A percentile compares a stretch with the other conserved stretches of the same genome.
Evolutionary conservation across 2,888 invertebrate genomes (phyloP).

Genomic region (Lepas anatifera): DNA sequence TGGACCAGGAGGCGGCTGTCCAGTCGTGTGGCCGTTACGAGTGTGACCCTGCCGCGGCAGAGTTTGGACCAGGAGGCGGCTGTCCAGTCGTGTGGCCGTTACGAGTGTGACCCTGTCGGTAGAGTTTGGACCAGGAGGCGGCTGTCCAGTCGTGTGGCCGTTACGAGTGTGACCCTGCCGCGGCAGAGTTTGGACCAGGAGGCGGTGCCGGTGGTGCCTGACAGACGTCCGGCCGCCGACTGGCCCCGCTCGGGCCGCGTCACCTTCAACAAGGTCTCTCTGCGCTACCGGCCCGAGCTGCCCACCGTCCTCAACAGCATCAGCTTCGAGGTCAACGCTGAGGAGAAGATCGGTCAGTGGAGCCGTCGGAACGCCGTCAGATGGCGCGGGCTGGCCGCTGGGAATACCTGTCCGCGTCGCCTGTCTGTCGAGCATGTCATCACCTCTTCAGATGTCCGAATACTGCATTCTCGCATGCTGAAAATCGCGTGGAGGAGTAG

Average conservation of each 20-base stretch:
- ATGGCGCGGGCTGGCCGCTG: too few relatives aligned
- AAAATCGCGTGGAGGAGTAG: too few relatives aligned
- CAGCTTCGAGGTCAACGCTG: conserved; percentile 41
- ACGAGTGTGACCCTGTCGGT: too few relatives aligned
- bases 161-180: too few relatives aligned
- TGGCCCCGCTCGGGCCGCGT: conserved; percentile 37
- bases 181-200: conserved; percentile 32
- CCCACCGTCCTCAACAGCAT: conserved; percentile 42
- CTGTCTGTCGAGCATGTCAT: too few relatives aligned
- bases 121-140: conserved; percentile 18
- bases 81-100: too few relatives aligned
- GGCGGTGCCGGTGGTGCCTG: conserved; percentile 29
- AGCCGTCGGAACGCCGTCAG: too few relatives aligned
- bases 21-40: too few relatives aligned
- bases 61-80: too few relatives aligned
- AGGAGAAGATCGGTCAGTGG: conserved; percentile 47
- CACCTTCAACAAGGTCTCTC: conserved; percentile 33
- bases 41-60: conserved; percentile 24
- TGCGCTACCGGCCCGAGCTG: conserved; percentile 34
- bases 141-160: neutral
- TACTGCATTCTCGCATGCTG: too few relatives aligned
- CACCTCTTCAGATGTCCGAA: too few relatives aligned
- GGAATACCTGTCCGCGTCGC: too few relatives aligned
- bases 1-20: conserved; percentile 32
- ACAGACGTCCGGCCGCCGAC: conserved; percentile 30